These are phyloP conservation scores for Centropristis striata DNA, from an alignment of 2,113 vertebrate genomes.

Conservation along the genomic window DNA sequence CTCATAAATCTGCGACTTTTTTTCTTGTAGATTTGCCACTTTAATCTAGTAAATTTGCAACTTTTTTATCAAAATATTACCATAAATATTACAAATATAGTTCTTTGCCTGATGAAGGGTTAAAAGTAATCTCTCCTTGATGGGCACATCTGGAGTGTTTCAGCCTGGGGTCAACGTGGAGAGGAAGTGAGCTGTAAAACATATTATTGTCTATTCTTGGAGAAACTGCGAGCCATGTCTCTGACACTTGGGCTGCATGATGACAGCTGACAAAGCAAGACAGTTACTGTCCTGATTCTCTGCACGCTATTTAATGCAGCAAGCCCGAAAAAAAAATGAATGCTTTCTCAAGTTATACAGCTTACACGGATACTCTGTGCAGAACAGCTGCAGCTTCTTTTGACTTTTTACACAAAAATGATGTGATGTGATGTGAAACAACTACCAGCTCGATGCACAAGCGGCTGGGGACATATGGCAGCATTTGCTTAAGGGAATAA, in stretches of 20 bases:
- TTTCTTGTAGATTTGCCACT: too few relatives aligned
- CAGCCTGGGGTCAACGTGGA: slow-evolving; percentile 6
- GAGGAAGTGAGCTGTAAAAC: background rate
- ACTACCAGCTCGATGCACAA: background rate
- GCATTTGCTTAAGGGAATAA: background rate
- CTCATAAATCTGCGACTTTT: too few relatives aligned
- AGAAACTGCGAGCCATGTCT: background rate
- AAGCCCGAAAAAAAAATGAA: slow-evolving; percentile 17
- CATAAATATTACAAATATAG: too few relatives aligned
- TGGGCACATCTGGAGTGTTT: slow-evolving; percentile 42
- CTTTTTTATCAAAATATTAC: too few relatives aligned
- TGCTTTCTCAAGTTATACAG: background rate
- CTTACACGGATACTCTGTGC: background rate
- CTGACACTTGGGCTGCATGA: slow-evolving; percentile 1
- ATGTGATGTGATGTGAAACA: background rate
- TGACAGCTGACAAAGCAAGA: slow-evolving; percentile 35
- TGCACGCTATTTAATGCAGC: slow-evolving; percentile 10
- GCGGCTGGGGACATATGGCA: background rate
- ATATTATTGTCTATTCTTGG: slow-evolving; percentile 11
- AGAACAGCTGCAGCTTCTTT: background rate
- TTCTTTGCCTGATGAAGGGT: too few relatives aligned
- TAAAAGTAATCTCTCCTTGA: too few relatives aligned
- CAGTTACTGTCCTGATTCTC: slow-evolving; percentile 21
- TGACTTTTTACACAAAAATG: background rate
- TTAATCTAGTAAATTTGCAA: too few relatives aligned